Evolutionary conservation across 2,113 vertebrate genomes (phyloP).

Genomic region (Pluvialis apricaria): DNA sequence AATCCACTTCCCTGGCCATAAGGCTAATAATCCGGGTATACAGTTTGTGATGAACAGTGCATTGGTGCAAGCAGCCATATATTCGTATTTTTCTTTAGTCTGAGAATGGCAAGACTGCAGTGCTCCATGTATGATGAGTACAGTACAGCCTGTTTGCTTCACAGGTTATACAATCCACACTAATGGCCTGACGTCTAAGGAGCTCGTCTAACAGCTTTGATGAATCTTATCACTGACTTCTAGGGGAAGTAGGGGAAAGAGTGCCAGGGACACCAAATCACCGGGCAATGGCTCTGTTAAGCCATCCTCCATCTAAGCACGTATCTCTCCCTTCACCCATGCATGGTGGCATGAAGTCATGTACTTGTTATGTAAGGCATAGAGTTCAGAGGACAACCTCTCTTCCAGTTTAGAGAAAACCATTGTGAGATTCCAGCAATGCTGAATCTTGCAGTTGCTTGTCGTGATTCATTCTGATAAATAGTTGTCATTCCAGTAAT

Average conservation of each 20-base stretch:
- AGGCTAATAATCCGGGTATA: neutral
- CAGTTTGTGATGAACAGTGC: neutral
- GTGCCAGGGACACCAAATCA: neutral
- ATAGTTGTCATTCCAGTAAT: neutral
- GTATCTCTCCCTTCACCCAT: neutral
- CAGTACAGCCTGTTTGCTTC: neutral
- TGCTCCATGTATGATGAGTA: neutral
- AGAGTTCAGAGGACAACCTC: neutral
- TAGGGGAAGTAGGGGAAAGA: neutral
- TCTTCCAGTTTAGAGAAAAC: neutral
- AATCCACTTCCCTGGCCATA: neutral
- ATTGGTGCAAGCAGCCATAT: neutral
- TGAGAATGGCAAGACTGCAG: neutral
- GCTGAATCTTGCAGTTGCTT: neutral
- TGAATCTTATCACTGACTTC: neutral
- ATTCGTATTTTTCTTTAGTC: neutral
- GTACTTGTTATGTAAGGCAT: neutral
- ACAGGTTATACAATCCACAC: neutral
- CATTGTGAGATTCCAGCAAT: neutral
- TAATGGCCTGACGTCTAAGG: neutral
- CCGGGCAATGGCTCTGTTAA: neutral
- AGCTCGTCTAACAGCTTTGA: neutral
- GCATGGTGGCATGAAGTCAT: neutral
- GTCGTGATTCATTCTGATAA: neutral
- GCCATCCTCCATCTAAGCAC: neutral